Evolutionary conservation across 2,113 vertebrate genomes (phyloP), one percentile per base, ranked within the genome.

Genomic region (Synchiropus splendidus): DNA sequence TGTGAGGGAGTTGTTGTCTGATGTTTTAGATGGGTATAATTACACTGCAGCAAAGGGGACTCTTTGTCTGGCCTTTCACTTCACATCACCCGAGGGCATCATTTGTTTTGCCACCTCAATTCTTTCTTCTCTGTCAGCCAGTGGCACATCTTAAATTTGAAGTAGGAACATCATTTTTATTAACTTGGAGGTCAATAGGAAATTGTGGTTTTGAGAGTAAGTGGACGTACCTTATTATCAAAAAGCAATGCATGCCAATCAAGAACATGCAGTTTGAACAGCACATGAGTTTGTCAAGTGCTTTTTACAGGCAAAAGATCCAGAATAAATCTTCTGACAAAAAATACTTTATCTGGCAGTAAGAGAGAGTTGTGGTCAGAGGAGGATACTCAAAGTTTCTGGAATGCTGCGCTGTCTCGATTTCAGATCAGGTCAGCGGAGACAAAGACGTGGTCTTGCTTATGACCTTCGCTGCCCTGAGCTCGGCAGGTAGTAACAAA

Each of bases 401-500:
- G 53, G 68, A 76, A 70, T 70, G 57, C 58, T 40, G 43, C 42
- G 42, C 32, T 39, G 63, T 70, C 69, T 77, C 67, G 32, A 42
- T 54, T 73, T 70, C 52, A 64, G 53, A 71, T 66, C 58, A 67
- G 57, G 65, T 61, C 55, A 31, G 33, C 18, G 45, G 44, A 74
- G 51, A 70, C 60, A 77, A 55, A 65, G 64, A 50, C 16, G 58
- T 65, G 64, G 66, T 65, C 41, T 72, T 75, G 49, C 68, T 68
- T 42, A 54, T 72, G 75, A 75, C 73, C 77, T 55, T 42, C 55
- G 13, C 41, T 48, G 71, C 66, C 70, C 75, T 50, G 54, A 42
- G 79, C 77, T 76, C 81, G 77, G 75, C 81, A 83, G 81, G 75
- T 77, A 80, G 78, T 65, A 74, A 82, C 77, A 75, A 79, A 79